A percentile compares a stretch with the other conserved stretches of the same genome.
These are phyloP conservation scores for Lytechinus pictus DNA, from an alignment of 35 echinoderm and acorn worm species.

Conservation along the genomic window DNA sequence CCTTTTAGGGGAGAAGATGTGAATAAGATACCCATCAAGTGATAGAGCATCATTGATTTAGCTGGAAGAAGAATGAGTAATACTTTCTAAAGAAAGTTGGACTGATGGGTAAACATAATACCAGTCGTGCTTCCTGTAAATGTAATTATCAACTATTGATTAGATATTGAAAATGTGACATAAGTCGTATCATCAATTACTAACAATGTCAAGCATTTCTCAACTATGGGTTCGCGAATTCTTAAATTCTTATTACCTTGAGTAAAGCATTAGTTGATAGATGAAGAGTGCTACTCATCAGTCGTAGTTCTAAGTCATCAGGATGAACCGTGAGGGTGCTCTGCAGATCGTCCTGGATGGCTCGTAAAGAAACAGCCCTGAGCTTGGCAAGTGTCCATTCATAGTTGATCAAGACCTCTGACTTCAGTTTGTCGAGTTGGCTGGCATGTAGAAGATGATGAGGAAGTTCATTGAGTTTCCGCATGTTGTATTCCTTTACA, in stretches of 20 bases:
- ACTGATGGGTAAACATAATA: too few species aligned
- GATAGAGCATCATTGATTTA: too few species aligned
- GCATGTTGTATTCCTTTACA: conserved; percentile 67
- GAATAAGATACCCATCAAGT: too few species aligned
- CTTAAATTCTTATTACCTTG: conserved; percentile 16
- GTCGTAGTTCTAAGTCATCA: conserved; percentile 76
- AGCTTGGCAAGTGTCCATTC: conserved; percentile 89
- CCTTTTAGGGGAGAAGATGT: too few species aligned
- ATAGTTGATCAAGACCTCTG: conserved; percentile 79
- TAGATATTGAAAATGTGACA: too few species aligned
- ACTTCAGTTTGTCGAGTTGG: conserved; percentile 77
- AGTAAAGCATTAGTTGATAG: conserved; percentile 63
- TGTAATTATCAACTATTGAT: too few species aligned
- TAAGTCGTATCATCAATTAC: too few species aligned
- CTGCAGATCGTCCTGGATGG: conserved; percentile 76
- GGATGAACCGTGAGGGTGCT: conserved; percentile 82
- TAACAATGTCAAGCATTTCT: too few species aligned
- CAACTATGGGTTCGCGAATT: too few species aligned
- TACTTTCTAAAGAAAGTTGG: too few species aligned
- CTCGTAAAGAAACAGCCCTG: conserved; percentile 64
- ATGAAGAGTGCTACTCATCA: conserved; percentile 77
- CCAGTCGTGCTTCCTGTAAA: too few species aligned
- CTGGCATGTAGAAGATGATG: conserved; percentile 76
- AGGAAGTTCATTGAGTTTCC: conserved; percentile 81
- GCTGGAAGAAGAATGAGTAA: too few species aligned